phyloP scores from a whole-genome alignment of 2,797 vertebrate species.

The Borostomias antarcticus region DNA sequence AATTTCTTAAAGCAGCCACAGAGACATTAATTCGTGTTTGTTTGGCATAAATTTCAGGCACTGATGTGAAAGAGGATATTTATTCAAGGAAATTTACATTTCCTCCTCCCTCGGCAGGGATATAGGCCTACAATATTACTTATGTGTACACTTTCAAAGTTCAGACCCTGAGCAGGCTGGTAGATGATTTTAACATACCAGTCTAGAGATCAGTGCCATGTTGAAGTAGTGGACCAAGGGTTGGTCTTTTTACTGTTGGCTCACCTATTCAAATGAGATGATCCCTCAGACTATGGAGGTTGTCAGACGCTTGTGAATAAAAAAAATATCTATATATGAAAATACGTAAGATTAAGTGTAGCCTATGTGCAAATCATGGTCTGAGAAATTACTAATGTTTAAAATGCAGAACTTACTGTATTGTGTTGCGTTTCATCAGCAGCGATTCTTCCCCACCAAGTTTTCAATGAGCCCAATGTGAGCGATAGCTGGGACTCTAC shows the following conservation, averaged over 20 bases:
- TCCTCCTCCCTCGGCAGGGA: conserved; percentile 51
- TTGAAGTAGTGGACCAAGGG: neutral
- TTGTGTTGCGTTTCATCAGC: neutral
- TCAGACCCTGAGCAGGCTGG: conserved; percentile 12
- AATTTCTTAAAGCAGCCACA: conserved; percentile 71
- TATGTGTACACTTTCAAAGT: conserved; percentile 38
- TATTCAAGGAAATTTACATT: conserved; percentile 72
- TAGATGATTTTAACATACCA: neutral
- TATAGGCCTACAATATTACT: conserved; percentile 25
- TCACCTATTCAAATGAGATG: neutral
- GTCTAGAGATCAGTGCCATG: neutral
- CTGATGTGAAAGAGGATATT: conserved; percentile 68
- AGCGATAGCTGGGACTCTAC: conserved; percentile 38
- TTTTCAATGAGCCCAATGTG: neutral
- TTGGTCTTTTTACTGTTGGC: neutral
- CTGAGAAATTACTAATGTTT: too few relatives aligned
- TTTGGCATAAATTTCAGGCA: conserved; percentile 55
- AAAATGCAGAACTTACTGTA: neutral
- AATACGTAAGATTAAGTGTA: too few relatives aligned
- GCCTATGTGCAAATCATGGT: too few relatives aligned
- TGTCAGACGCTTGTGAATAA: too few relatives aligned
- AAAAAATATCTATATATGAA: too few relatives aligned
- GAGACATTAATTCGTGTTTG: conserved; percentile 67
- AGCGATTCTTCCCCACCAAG: neutral
- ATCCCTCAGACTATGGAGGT: neutral